Conservation (phyloP, 2,113 vertebrate species). For the Rhombomys opimus region DNA sequence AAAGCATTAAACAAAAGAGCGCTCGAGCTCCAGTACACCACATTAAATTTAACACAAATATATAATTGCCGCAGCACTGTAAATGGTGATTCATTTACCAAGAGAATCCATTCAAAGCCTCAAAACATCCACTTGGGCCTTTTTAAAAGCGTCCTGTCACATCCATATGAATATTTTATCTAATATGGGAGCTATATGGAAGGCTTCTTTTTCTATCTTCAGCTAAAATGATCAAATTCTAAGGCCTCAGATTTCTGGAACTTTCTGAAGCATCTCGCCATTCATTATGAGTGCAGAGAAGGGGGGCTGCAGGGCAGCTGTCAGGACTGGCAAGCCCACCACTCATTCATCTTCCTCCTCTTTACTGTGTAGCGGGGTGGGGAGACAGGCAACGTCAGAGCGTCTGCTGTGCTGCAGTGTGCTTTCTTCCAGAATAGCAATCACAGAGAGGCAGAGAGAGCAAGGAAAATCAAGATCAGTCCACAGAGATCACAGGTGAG, state of each 20-base stretch:
- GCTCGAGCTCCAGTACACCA: constrained; percentile 35
- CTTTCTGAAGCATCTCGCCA: not conserved
- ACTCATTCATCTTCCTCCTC: not conserved
- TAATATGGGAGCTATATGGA: constrained; percentile 26
- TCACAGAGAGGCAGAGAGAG: not conserved
- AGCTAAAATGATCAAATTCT: constrained; percentile 63
- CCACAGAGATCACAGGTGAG: constrained; percentile 44
- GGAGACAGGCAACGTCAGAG: not conserved
- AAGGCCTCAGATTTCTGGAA: constrained; percentile 37
- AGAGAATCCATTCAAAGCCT: constrained; percentile 71
- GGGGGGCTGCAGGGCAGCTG: not conserved
- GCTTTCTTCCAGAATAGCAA: constrained; percentile 13
- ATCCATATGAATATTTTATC: constrained; percentile 72
- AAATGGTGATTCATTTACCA: constrained; percentile 71
- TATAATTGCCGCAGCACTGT: constrained; percentile 68
- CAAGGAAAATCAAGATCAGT: constrained; percentile 43
- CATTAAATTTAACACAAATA: constrained; percentile 74
- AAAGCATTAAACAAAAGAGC: constrained; percentile 76
- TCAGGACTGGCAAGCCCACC: not conserved
- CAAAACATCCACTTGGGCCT: constrained; percentile 72
- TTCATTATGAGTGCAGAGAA: not conserved
- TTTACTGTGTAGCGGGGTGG: rapidly evolving
- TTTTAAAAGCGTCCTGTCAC: constrained; percentile 70
- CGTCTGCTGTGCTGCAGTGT: not conserved
- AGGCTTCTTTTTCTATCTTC: constrained; percentile 69